phyloP scores from a whole-genome alignment of 2,113 vertebrate species.

The Cochlearius cochlearius region DNA sequence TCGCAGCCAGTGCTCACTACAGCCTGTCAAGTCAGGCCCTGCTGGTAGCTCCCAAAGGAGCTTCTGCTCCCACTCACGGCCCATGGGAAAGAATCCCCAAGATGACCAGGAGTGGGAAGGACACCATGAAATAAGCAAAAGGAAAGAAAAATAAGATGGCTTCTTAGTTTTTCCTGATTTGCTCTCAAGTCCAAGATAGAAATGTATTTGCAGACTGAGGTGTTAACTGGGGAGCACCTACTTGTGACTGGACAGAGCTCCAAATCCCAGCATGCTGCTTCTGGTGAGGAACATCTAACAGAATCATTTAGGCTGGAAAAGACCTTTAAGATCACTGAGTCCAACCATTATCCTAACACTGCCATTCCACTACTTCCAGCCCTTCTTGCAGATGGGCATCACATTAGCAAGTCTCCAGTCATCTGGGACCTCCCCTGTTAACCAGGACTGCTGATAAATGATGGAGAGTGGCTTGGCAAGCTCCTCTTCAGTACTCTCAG shows the following conservation, averaged over 20 bases:
- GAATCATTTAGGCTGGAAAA: too few species aligned
- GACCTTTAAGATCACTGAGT: too few species aligned
- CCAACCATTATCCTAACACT: too few species aligned
- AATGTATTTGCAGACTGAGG: background rate
- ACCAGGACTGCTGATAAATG: too few species aligned
- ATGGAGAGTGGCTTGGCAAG: too few species aligned
- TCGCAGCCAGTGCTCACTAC: background rate
- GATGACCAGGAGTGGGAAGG: background rate
- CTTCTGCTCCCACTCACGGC: background rate
- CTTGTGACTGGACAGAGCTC: background rate
- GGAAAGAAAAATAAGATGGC: background rate
- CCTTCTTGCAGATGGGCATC: too few species aligned
- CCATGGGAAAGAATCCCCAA: background rate
- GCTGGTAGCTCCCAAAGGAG: background rate
- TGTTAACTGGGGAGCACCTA: background rate
- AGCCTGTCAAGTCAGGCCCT: background rate
- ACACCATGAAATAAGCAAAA: background rate
- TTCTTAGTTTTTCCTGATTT: background rate
- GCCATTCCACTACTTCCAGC: too few species aligned
- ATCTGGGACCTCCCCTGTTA: too few species aligned
- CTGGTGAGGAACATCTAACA: background rate
- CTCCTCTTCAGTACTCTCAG: too few species aligned
- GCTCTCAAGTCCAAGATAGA: background rate
- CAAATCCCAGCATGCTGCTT: background rate
- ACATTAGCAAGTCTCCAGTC: too few species aligned